A percentile compares a stretch with the other conserved stretches of the same genome.
phyloP scores from a whole-genome alignment of 2,797 vertebrate genomes.

The Parauchenoglanis punctatus region DNA sequence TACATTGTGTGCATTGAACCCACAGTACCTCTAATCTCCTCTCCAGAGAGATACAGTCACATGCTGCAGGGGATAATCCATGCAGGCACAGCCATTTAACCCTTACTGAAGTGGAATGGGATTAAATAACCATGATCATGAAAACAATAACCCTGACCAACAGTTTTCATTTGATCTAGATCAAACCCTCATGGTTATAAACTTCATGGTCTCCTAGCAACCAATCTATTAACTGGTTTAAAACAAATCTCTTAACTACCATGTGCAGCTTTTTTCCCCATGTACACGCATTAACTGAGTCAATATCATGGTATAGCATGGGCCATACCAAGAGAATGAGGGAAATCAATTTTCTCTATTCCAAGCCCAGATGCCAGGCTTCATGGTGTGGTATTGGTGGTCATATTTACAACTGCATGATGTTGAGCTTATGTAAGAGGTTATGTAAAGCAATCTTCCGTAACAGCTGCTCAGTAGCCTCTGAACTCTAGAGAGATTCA shows the following conservation, averaged over 20 bases:
- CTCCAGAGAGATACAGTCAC: conserved; percentile 18
- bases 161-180: neutral
- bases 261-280: too few relatives aligned
- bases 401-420: neutral
- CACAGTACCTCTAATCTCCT: conserved; percentile 19
- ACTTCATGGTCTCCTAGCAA: neutral
- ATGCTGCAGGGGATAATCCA: conserved; percentile 35
- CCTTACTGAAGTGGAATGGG: conserved; percentile 19
- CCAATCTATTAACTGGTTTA: neutral
- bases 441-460: conserved; percentile 9
- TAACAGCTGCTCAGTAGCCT: neutral
- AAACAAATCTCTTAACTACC: conserved; percentile 2
- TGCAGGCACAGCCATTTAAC: conserved; percentile 37
- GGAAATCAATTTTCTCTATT: neutral
- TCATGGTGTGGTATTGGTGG: neutral
- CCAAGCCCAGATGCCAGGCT: neutral
- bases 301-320: neutral
- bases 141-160: neutral
- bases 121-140: neutral
- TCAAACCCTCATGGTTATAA: neutral
- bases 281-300: too few relatives aligned
- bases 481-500: neutral
- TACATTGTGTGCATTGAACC: conserved; percentile 2
- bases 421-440: conserved; percentile 5
- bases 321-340: neutral